A percentile compares a stretch with the other conserved stretches of the same genome.
Evolutionary conservation across 2,888 invertebrate genomes (phyloP).

Genomic region (Xylota segnis): DNA sequence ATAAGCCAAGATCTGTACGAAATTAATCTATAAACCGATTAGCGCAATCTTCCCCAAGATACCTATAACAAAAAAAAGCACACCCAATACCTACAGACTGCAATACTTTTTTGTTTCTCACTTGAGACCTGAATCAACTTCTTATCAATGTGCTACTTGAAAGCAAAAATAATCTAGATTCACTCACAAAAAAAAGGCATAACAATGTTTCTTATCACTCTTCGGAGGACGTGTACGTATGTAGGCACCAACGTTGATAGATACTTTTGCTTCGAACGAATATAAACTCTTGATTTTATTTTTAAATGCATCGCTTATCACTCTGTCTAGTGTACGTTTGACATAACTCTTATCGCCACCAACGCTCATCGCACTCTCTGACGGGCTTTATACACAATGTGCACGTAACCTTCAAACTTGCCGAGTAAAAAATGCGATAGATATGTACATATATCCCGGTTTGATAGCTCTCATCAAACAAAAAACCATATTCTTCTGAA

Average conservation of each 20-base stretch:
- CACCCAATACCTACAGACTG: slow-evolving; percentile 1
- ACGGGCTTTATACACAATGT: slow-evolving; percentile 1
- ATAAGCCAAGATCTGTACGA: neutral
- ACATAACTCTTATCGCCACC: slow-evolving; percentile 59
- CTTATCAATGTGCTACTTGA: slow-evolving; percentile 36
- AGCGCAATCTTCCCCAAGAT: slow-evolving; percentile 4
- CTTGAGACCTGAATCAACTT: slow-evolving; percentile 10
- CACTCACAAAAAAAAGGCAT: slow-evolving; percentile 9
- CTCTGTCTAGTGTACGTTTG: slow-evolving; percentile 54
- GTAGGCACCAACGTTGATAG: slow-evolving; percentile 3
- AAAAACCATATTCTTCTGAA: slow-evolving; percentile 9
- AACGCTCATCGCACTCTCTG: slow-evolving; percentile 38
- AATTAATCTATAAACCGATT: slow-evolving; percentile 6
- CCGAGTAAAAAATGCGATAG: neutral
- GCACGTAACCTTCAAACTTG: slow-evolving; percentile 51
- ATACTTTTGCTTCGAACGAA: slow-evolving; percentile 20
- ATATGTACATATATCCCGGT: slow-evolving; percentile 26
- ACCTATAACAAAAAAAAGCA: neutral
- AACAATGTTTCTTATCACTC: slow-evolving; percentile 48
- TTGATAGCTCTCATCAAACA: slow-evolving; percentile 24
- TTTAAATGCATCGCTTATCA: slow-evolving; percentile 50
- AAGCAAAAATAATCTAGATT: slow-evolving; percentile 17
- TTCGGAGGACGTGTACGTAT: neutral
- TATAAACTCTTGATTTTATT: slow-evolving; percentile 5
- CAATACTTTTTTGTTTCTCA: slow-evolving; percentile 3